Base-by-base conservation (phyloP, 2,113 vertebrate genomes). In the Zootoca vivipara region DNA sequence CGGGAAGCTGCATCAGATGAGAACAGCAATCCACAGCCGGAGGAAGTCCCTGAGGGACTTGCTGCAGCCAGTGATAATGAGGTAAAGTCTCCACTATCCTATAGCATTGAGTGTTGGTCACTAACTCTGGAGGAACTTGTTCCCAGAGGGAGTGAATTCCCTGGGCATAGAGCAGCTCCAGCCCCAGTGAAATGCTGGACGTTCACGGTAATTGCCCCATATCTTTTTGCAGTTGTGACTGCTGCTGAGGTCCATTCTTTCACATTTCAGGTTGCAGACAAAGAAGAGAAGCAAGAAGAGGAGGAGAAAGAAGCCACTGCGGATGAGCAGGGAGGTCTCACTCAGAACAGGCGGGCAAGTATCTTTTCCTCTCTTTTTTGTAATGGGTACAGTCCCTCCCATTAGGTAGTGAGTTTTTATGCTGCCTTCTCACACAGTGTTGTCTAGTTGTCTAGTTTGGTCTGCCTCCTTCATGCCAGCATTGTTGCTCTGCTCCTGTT, bases 31-130 rank as follows among this genome's bases (percentile, higher is more conserved):
- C 98, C 98, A n/a, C 97, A 95, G 70, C 90, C 93, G 0, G 97
- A 98, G 81, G 98, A 98, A 83, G 94, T 94, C 80, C 94, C 96
- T 91, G 97, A 97, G 96, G 98, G 83, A 92, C 92, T 94, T 40
- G 82, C 92, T 72, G 91, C 93, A 30, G 94, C 94, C 93, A 98
- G 97, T 94, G 98, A 99, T 89, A 92, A 97, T 83, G 98, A 99
- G 99, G 98, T 99, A 95, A 91, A 93, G 40, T 69, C 64, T 70
- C 46, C 13, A 35, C 10, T 1, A 0, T 22, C 30, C 73, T 28
- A 16, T 2, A 70, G 65, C 35, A 2, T 33, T 85, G 3, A 0
- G 0, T 30, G 64, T 33, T 78, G 87, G 1, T 38, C 18, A 0
- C 78, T 83, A 70, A 65, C 3, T 85, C 67, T 1, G 73, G 75